Percentiles rank a stretch among this genome's conserved stretches.
Evolutionary conservation across 2,113 vertebrate species (phyloP).

Genomic region (Lepus americanus): DNA sequence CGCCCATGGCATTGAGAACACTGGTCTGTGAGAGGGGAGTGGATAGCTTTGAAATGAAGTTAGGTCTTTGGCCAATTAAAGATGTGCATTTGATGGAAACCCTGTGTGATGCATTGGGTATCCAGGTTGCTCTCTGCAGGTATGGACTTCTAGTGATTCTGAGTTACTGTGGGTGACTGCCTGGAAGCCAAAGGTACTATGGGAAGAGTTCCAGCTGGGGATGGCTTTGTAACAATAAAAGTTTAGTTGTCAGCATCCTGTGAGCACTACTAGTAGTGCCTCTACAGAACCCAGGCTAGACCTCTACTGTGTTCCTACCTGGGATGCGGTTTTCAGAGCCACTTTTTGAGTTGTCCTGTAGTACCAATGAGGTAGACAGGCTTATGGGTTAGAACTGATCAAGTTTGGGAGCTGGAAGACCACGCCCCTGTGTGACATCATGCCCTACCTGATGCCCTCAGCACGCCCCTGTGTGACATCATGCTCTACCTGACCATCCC

Average conservation of each 20-base stretch:
- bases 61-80: conserved; percentile 81
- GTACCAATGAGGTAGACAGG: neutral
- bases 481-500: too few species aligned
- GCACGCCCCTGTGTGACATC: too few species aligned
- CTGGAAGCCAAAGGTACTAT: conserved; percentile 68
- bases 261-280: neutral
- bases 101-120: conserved; percentile 81
- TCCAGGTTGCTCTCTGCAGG: conserved; percentile 81
- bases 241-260: conserved; percentile 20
- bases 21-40: conserved; percentile 78
- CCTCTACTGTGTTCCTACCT: neutral
- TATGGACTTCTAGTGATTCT: conserved; percentile 73
- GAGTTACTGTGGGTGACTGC: conserved; percentile 65
- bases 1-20: conserved; percentile 86
- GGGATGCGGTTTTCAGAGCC: neutral
- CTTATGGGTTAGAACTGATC: too few species aligned
- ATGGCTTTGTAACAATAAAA: conserved; percentile 54
- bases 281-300: neutral
- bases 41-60: conserved; percentile 83
- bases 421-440: too few species aligned
- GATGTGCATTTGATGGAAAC: conserved; percentile 79
- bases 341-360: neutral
- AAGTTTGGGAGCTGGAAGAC: too few species aligned
- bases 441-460: too few species aligned
- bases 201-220: conserved; percentile 57